phyloP scores from a whole-genome alignment of 2,888 invertebrate genomes.

The Epistrophella euchroma region DNA sequence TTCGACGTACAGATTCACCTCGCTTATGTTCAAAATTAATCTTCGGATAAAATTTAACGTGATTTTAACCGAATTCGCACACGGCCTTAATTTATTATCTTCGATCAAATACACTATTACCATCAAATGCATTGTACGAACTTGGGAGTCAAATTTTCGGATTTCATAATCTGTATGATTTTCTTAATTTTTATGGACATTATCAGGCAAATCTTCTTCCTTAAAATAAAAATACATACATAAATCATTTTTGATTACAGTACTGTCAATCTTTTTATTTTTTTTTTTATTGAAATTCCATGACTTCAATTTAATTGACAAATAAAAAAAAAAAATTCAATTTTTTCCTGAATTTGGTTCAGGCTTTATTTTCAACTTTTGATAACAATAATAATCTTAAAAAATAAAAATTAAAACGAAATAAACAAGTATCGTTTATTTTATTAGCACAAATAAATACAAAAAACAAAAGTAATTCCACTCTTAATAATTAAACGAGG shows the following conservation, averaged over 20 bases:
- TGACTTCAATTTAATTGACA: slow-evolving; percentile 54
- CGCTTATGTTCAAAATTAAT: no score
- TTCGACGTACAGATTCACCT: no score
- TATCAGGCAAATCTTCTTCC: slow-evolving; percentile 4
- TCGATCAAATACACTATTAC: no score
- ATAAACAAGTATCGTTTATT: neutral
- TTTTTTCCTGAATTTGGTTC: neutral
- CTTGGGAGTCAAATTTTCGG: no score
- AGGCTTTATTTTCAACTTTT: neutral
- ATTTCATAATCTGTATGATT: no score
- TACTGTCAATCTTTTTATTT: neutral
- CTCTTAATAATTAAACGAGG: slow-evolving; percentile 14
- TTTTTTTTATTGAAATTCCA: slow-evolving; percentile 36
- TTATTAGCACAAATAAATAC: neutral
- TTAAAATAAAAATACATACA: neutral
- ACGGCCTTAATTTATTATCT: no score
- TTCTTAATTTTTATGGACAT: no score
- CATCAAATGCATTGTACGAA: no score
- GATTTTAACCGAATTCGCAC: no score
- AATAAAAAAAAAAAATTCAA: slow-evolving; percentile 20
- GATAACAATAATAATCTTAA: neutral
- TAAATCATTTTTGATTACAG: slow-evolving; percentile 22
- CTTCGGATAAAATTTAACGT: no score
- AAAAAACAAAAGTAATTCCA: slow-evolving; percentile 2
- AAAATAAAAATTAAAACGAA: neutral